phyloP scores from a whole-genome alignment of 2,113 vertebrate species.

The Nothocercus julius region DNA sequence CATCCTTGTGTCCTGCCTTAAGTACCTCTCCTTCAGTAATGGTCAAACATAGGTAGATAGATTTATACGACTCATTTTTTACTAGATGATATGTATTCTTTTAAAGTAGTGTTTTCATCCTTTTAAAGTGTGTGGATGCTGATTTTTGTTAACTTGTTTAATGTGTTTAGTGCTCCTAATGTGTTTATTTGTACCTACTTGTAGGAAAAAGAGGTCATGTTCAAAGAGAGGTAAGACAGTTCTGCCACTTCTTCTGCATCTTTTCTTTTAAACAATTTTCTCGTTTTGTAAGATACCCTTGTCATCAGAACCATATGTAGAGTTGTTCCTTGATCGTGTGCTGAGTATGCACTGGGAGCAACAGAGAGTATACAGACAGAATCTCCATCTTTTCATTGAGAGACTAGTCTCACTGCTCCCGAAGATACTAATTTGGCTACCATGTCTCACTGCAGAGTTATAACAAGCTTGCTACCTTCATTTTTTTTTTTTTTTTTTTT shows the following conservation, averaged over 20 bases:
- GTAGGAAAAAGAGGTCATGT: neutral
- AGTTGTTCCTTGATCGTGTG: neutral
- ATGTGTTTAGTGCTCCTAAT: neutral
- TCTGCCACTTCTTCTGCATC: neutral
- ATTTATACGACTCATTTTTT: neutral
- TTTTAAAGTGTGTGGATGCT: neutral
- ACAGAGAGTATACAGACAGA: neutral
- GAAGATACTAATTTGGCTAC: neutral
- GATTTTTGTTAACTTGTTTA: neutral
- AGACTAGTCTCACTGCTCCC: neutral
- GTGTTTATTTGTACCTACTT: neutral
- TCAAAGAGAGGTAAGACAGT: neutral
- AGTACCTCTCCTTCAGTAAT: neutral
- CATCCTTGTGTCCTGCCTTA: neutral
- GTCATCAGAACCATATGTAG: neutral
- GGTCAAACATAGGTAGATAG: neutral
- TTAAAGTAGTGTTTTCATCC: accelerated
- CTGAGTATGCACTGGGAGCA: neutral
- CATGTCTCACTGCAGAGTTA: neutral
- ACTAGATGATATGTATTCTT: neutral
- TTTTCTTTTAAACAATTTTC: neutral
- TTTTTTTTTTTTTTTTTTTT: neutral
- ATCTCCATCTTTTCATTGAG: neutral
- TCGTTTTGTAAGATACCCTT: neutral
- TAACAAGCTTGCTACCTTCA: neutral